A percentile compares a stretch with the other conserved stretches of the same genome.
Evolutionary conservation across 23 tunicate genomes (phyloP).

Genomic region (Ascidia mentula): DNA sequence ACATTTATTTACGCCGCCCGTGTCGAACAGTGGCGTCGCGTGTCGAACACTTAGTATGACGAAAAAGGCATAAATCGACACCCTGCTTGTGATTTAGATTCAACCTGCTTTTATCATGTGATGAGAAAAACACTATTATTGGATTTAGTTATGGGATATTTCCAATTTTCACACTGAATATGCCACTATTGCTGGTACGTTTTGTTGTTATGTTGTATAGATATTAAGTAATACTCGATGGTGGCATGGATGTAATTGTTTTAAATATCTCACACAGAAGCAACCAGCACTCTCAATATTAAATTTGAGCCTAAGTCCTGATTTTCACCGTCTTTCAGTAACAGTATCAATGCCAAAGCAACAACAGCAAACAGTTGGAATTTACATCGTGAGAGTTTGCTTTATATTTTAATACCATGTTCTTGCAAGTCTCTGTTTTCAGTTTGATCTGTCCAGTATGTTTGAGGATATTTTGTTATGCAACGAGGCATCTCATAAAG

Average conservation of each 20-base stretch:
- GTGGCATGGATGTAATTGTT: not conserved
- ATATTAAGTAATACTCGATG: not conserved
- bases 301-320: not conserved
- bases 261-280: not conserved
- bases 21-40: no score
- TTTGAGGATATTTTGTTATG: slow-evolving; percentile 12
- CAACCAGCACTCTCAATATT: not conserved
- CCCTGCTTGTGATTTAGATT: no score
- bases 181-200: not conserved
- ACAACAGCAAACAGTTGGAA: not conserved
- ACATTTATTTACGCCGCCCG: no score
- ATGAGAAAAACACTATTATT: slow-evolving; percentile 14
- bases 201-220: no score
- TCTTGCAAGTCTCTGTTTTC: not conserved
- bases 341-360: not conserved
- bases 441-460: slow-evolving; percentile 13
- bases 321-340: not conserved
- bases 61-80: no score
- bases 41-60: no score
- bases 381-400: not conserved
- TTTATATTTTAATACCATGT: not conserved
- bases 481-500: slow-evolving; percentile 48
- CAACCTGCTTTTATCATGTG: slow-evolving; percentile 25
- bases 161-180: slow-evolving; percentile 15
- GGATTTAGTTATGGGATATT: slow-evolving; percentile 32